Base-by-base conservation (phyloP, 2,797 vertebrate species). In the Crypturellus tataupa region DNA sequence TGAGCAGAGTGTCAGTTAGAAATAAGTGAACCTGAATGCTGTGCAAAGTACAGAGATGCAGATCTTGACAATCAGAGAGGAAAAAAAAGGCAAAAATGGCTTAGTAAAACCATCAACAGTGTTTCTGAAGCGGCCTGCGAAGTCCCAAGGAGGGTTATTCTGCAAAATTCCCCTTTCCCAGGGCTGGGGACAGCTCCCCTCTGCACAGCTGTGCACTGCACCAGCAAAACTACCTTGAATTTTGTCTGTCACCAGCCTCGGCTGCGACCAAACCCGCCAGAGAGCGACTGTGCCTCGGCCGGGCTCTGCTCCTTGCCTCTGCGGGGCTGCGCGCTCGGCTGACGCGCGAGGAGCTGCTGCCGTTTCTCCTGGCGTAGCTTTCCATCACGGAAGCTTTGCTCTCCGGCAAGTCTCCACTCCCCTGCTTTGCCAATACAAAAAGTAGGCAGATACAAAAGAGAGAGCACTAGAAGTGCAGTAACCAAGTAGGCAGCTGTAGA, bases 181-280 rank as follows among this genome's bases (percentile, higher is more conserved):
- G 0, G 3, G 4, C 27, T 29, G 47, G 25, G 33, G n/a, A 33
- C 6, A 19, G 5, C 4, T 62, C 42, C 8, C 5, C 8, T 60
- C 39, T 44, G 33, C 78, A n/a, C 5, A 37, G 7, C 13, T 42
- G 10, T 6, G 14, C 53, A 47, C 42, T 24, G 31, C 29, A 44
- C n/a, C 9, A 47, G 17, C 15, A 87, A 58, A 80, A 37, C 10
- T 13, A 3, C 39, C 63, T 44, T 33, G 21, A 59, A 21, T 86
- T 59, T 70, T 39, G 21, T 18, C 35, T 46, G 0, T 56, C 24
- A 9, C n/a, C 56, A 42, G 3, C 12, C 46, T 63, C 46, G 33
- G 15, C 21, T 29, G 37, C 16, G 65, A 53, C 25, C 42, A 35
- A 65, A 73, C 19, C 24, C 47, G 33, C 6, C 4, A 44, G 33